Percentiles rank a stretch among this genome's conserved stretches.
Conservation (phyloP, 1,140 invertebrate species). For the Hyles vespertilio region DNA sequence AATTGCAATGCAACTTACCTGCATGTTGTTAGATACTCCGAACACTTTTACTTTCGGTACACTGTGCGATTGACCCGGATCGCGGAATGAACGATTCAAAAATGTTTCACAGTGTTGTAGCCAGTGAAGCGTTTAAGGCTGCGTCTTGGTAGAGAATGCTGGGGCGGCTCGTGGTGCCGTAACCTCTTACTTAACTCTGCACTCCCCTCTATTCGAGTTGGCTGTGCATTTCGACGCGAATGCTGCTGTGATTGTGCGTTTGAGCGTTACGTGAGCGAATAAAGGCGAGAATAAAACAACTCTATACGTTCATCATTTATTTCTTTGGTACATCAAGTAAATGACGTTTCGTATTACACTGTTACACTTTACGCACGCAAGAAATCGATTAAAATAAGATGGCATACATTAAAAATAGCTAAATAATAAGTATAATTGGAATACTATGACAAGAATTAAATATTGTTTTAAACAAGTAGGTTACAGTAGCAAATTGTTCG, state of each 20-base stretch:
- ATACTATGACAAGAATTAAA: no score
- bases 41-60: slow-evolving; percentile 51
- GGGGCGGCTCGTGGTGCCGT: slow-evolving; percentile 38
- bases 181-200: slow-evolving; percentile 66
- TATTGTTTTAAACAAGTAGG: no score
- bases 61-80: slow-evolving; percentile 44
- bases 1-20: slow-evolving; percentile 38
- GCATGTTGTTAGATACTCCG: slow-evolving; percentile 28
- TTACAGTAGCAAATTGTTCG: no score
- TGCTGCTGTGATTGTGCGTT: slow-evolving; percentile 16
- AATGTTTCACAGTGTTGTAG: slow-evolving; percentile 28
- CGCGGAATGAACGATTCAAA: slow-evolving; percentile 39
- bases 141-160: slow-evolving; percentile 52
- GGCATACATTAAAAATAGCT: no score
- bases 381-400: no score
- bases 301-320: slow-evolving; percentile 17
- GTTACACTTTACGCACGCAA: no score
- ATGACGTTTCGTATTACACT: neutral
- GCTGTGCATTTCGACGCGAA: slow-evolving; percentile 6
- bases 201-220: slow-evolving; percentile 38
- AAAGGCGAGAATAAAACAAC: slow-evolving; percentile 20
- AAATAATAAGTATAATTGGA: no score
- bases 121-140: slow-evolving; percentile 34
- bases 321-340: slow-evolving; percentile 8
- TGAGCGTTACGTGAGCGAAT: slow-evolving; percentile 33